These are phyloP conservation scores for Vanessa atalanta DNA, from an alignment of 1,140 invertebrate genomes.

Conservation along the genomic window DNA sequence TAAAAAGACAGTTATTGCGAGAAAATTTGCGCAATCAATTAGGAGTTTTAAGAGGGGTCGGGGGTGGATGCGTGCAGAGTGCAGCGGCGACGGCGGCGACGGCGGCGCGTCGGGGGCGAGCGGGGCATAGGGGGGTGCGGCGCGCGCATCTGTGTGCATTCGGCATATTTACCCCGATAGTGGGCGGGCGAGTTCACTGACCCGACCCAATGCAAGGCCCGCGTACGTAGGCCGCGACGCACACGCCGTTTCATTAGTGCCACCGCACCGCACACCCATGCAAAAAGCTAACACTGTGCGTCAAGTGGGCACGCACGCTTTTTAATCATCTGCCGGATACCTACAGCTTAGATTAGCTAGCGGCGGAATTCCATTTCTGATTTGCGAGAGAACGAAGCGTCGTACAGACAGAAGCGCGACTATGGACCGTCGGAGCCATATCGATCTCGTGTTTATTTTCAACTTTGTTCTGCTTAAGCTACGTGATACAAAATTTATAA, in stretches of 20 bases:
- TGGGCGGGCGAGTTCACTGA: slow-evolving; percentile 78
- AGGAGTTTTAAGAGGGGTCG: slow-evolving; percentile 77
- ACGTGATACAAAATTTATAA: slow-evolving; percentile 64
- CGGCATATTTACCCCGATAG: slow-evolving; percentile 80
- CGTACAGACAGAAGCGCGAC: slow-evolving; percentile 37
- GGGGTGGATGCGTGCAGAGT: slow-evolving; percentile 75
- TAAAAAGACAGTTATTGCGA: slow-evolving; percentile 80
- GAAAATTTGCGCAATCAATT: slow-evolving; percentile 81
- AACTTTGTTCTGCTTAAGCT: slow-evolving; percentile 49
- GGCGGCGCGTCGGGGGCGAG: slow-evolving; percentile 41
- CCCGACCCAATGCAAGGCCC: slow-evolving; percentile 78
- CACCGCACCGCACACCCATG: slow-evolving; percentile 73
- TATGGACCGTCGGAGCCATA: slow-evolving; percentile 48
- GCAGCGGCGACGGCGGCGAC: slow-evolving; percentile 62
- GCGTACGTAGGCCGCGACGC: slow-evolving; percentile 76
- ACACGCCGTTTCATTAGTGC: slow-evolving; percentile 71
- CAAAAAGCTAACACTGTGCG: slow-evolving; percentile 75
- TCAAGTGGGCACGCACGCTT: slow-evolving; percentile 76
- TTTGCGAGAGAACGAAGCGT: slow-evolving; percentile 38
- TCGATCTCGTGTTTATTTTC: slow-evolving; percentile 70
- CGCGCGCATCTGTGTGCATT: slow-evolving; percentile 80
- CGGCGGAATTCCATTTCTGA: slow-evolving; percentile 47
- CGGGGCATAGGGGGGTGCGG: slow-evolving; percentile 49
- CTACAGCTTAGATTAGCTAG: slow-evolving; percentile 41
- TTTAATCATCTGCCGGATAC: slow-evolving; percentile 68